These are phyloP conservation scores for Chaetura pelagica DNA, from an alignment of 2,113 vertebrate genomes.

Conservation along the genomic window DNA sequence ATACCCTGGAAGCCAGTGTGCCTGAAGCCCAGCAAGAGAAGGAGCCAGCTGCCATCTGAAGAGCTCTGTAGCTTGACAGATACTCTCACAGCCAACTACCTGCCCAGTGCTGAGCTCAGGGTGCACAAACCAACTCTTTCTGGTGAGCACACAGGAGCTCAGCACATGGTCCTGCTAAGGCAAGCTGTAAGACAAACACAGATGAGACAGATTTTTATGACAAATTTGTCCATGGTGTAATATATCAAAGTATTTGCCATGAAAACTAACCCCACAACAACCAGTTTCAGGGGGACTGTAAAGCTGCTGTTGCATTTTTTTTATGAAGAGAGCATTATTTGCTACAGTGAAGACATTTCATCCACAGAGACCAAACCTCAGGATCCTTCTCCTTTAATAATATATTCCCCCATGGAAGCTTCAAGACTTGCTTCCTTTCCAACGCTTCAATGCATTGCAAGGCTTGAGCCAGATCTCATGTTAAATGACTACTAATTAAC, in stretches of 20 bases:
- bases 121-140: not conserved
- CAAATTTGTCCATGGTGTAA: not conserved
- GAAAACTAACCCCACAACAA: not conserved
- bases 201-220: not conserved
- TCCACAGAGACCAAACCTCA: not conserved
- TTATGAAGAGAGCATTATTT: not conserved
- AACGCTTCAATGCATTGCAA: not conserved
- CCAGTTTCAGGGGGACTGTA: not conserved
- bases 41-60: not conserved
- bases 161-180: not conserved
- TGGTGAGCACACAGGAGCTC: not conserved
- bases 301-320: not conserved
- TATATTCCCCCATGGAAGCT: not conserved
- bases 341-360: not conserved
- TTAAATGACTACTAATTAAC: not conserved
- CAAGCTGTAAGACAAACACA: not conserved
- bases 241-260: not conserved
- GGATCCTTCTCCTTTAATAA: not conserved
- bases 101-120: fast-evolving
- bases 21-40: not conserved
- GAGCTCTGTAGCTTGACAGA: constrained; percentile 13
- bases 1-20: not conserved
- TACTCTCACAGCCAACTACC: not conserved
- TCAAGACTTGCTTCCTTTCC: not conserved
- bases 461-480: not conserved